These are phyloP conservation scores for Bubalus kerabau DNA, from an alignment of 2,113 vertebrate species.

Conservation along the genomic window DNA sequence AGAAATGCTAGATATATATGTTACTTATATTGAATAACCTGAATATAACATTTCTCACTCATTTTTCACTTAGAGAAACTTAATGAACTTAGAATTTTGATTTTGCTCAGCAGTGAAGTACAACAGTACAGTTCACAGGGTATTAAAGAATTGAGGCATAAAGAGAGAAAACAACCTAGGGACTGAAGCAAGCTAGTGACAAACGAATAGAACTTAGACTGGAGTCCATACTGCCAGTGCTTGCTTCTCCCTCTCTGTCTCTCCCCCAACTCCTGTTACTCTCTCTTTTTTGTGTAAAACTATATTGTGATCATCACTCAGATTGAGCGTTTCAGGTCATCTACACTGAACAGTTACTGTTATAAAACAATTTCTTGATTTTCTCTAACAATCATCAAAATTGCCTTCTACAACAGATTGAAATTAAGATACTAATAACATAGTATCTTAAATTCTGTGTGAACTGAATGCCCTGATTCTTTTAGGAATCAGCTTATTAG, in stretches of 20 bases:
- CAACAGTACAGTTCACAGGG: neutral
- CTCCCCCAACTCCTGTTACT: neutral
- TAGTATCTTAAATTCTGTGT: neutral
- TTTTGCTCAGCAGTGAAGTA: neutral
- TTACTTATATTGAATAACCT: neutral
- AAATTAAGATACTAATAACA: neutral
- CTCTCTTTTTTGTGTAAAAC: neutral
- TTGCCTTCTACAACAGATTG: neutral
- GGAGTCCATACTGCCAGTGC: neutral
- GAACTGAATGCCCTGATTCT: neutral
- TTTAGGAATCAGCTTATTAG: neutral
- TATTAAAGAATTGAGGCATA: neutral
- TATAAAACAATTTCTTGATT: neutral
- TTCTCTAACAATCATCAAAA: neutral
- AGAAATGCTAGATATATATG: neutral
- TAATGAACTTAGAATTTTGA: neutral
- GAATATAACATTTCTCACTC: neutral
- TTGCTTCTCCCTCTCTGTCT: neutral
- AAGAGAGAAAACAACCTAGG: neutral
- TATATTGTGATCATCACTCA: neutral
- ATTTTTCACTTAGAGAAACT: neutral
- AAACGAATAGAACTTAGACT: neutral
- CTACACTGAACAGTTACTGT: neutral
- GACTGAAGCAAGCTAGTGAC: neutral
- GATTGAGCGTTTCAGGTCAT: neutral